These are phyloP conservation scores for Alviniconcha marisindica DNA, from an alignment of 1,140 invertebrate genomes.

Conservation along the genomic window DNA sequence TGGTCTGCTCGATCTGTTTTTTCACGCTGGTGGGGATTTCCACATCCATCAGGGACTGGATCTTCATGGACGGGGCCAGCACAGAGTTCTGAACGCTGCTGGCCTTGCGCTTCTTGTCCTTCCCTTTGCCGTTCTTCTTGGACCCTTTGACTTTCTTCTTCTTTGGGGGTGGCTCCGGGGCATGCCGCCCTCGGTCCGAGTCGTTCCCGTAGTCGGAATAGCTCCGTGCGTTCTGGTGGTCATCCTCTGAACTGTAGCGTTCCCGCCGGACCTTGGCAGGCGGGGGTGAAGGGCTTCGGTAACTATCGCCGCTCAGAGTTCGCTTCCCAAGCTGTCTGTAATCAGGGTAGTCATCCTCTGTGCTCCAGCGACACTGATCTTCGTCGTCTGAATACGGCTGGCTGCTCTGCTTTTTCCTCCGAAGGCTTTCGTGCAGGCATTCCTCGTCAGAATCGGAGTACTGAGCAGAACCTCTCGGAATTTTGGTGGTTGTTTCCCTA, in stretches of 20 bases:
- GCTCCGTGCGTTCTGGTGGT: background rate
- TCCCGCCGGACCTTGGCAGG: constrained; percentile 11
- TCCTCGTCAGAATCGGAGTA: constrained; percentile 39
- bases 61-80: background rate
- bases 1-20: background rate
- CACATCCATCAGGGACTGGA: constrained; percentile 16
- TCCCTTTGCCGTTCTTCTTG: constrained; percentile 6
- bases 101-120: constrained; percentile 18
- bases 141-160: constrained; percentile 14
- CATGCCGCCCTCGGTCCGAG: background rate
- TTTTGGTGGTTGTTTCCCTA: background rate
- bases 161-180: background rate
- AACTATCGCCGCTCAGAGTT: background rate
- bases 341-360: constrained; percentile 9
- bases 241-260: background rate
- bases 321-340: background rate
- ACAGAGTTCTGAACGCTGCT: background rate
- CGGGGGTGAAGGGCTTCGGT: background rate
- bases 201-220: background rate
- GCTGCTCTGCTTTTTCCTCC: background rate
- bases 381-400: background rate
- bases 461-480: background rate
- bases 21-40: constrained; percentile 16
- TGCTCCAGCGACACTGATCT: background rate
- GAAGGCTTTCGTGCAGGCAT: constrained; percentile 21